Evolutionary conservation across 2,113 vertebrate species (phyloP), one percentile per base, ranked within the genome.

Genomic region (Rhinopithecus roxellana): DNA sequence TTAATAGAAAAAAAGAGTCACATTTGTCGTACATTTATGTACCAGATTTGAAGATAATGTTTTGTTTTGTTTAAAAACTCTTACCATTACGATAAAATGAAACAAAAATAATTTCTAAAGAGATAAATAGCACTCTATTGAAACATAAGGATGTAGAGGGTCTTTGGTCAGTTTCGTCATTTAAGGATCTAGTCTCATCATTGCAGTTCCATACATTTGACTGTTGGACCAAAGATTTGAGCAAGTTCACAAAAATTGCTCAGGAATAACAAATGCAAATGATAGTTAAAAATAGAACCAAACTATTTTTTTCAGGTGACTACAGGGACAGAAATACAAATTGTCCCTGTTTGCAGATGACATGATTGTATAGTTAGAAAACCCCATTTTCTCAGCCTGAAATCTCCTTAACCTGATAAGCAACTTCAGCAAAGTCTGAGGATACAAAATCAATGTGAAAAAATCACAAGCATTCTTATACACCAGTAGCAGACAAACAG

Each of bases 1-100:
- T 97, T 96, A 95, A 95, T 92, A 95, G 55, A 93, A 89, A 9
- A 13, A 72, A 93, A 95, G 23, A 90, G 61, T 74, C 52, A 64
- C 61, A 95, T 69, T 64, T 95, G 83, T 96, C 93, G 35, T 78
- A 83, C 45, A 86, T 87, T 43, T 94, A 52, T 67, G 23, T 87
- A 81, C 27, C 12, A 83, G 43, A 22, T 27, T 95, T 93, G 90
- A 92, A 8, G 27, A 92, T 17, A 77, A 17, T 17, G 35, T 74
- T 90, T 95, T 69, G 12, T 83, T 97, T 90, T 69, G 4, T 35
- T 81, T 50, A n/a, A 25, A 93, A 95, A 79, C 11, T 69, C 4
- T 78, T 84, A 3, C 27, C 64, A 18, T 83, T 85, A 64, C 93
- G 89, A 95, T 89, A 8, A 98, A 95, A 89, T 93, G 22, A 67